phyloP scores from a whole-genome alignment of 1,140 invertebrate genomes.

The Drosophila rhopaloa region DNA sequence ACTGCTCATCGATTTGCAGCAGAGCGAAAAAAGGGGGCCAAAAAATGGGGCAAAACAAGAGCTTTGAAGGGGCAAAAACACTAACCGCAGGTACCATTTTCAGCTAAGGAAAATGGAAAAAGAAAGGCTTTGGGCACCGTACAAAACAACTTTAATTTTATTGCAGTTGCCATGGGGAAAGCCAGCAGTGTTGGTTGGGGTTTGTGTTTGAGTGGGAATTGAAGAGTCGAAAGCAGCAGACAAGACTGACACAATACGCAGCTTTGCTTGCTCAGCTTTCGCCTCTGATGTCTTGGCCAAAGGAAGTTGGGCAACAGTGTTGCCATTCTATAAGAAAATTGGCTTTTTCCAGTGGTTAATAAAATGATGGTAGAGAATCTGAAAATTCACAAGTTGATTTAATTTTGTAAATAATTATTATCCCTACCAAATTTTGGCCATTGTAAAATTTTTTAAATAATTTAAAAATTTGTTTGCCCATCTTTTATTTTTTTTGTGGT shows the following conservation, averaged over 20 bases:
- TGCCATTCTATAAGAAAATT: background rate
- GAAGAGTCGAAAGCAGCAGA: slow-evolving; percentile 19
- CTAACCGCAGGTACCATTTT: slow-evolving; percentile 62
- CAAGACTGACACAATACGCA: slow-evolving; percentile 26
- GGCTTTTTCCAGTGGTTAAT: background rate
- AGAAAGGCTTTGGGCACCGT: slow-evolving; percentile 59
- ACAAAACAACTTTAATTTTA: slow-evolving; percentile 68
- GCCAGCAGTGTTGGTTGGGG: slow-evolving; percentile 22
- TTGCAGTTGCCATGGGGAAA: slow-evolving; percentile 54
- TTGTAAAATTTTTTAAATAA: too few species aligned
- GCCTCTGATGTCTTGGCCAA: slow-evolving; percentile 6
- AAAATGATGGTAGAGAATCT: background rate
- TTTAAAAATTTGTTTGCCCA: too few species aligned
- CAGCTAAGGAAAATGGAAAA: slow-evolving; percentile 9
- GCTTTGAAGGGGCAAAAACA: slow-evolving; percentile 2
- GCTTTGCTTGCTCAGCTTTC: slow-evolving; percentile 40
- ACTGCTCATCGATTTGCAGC: slow-evolving; percentile 69
- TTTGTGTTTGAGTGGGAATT: slow-evolving; percentile 7
- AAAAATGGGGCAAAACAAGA: background rate
- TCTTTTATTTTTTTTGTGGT: too few species aligned
- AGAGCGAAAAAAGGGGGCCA: too few species aligned
- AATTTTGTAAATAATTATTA: background rate
- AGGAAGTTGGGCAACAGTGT: background rate
- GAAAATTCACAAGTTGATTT: background rate
- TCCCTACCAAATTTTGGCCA: too few species aligned